phyloP scores from a whole-genome alignment of 2,797 vertebrate genomes.

The Dendrocincla fuliginosa region DNA sequence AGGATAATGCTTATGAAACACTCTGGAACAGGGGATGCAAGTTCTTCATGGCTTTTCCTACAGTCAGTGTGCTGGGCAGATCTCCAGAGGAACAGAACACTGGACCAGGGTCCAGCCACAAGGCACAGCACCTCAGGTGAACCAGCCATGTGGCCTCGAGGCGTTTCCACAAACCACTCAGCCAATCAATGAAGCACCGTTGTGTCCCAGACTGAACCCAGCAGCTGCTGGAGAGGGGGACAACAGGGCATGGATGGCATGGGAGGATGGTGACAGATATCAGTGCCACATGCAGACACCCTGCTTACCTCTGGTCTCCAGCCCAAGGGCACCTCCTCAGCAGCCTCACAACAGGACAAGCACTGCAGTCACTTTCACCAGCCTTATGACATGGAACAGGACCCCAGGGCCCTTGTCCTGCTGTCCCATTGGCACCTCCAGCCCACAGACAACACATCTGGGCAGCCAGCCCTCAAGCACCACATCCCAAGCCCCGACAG shows the following conservation, averaged over 20 bases:
- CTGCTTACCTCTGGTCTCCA: not conserved
- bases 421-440: not conserved
- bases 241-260: accelerated
- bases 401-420: not conserved
- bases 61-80: accelerated
- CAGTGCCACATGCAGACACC: accelerated
- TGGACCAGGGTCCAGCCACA: not conserved
- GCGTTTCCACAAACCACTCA: not conserved
- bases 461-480: not conserved
- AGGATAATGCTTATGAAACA: not conserved
- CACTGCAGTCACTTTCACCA: not conserved
- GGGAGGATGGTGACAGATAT: not conserved
- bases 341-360: not conserved
- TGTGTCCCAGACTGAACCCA: not conserved
- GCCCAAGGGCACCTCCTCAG: accelerated
- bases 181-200: not conserved
- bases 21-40: accelerated
- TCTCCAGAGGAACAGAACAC: not conserved
- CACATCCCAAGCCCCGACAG: not conserved
- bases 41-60: not conserved
- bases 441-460: accelerated
- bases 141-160: accelerated
- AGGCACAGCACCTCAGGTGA: not conserved
- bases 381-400: accelerated
- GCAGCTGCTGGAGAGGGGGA: not conserved